Evolutionary conservation across 2,113 vertebrate genomes (phyloP).

Genomic region (Coryphaenoides rupestris): DNA sequence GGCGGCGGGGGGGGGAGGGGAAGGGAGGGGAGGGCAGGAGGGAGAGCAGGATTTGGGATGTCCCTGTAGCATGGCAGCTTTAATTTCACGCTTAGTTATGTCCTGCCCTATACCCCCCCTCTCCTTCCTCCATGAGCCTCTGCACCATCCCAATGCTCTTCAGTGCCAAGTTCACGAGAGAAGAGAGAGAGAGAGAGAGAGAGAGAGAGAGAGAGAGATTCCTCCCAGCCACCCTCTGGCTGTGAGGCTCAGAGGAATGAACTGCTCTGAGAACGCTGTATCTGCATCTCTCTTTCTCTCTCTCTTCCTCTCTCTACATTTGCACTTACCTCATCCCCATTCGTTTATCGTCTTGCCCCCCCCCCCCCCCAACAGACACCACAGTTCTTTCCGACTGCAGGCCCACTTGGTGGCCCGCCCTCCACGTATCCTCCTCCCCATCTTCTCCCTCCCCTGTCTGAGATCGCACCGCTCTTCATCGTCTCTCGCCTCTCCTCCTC

Average conservation of each 20-base stretch:
- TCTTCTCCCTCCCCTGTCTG: too few species aligned
- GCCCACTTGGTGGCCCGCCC: too few species aligned
- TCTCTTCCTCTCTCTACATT: conserved; percentile 35
- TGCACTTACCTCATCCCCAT: conserved; percentile 37
- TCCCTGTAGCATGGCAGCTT: conserved; percentile 65
- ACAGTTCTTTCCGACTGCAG: too few species aligned
- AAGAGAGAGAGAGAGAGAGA: too few species aligned
- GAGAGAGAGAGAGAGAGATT: conserved; percentile 25
- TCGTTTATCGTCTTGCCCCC: neutral
- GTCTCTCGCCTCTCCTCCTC: too few species aligned
- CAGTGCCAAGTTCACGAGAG: conserved; percentile 12
- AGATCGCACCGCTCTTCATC: too few species aligned
- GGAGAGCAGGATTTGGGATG: conserved; percentile 36
- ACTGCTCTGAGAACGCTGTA: neutral
- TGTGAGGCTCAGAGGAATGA: conserved; percentile 25
- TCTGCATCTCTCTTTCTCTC: conserved; percentile 36
- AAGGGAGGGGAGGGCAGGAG: conserved; percentile 40
- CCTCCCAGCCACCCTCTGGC: conserved; percentile 45
- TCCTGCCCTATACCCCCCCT: conserved; percentile 22
- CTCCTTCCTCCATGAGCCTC: conserved; percentile 7
- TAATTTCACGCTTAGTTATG: conserved; percentile 79
- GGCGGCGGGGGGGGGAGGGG: conserved; percentile 37
- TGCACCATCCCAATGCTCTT: conserved; percentile 28
- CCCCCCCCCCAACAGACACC: too few species aligned
- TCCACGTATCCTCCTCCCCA: too few species aligned